A percentile compares a stretch with the other conserved stretches of the same genome.
These are phyloP conservation scores for Rhadina sibilatrix DNA, from an alignment of 2,113 vertebrate species.

Conservation along the genomic window DNA sequence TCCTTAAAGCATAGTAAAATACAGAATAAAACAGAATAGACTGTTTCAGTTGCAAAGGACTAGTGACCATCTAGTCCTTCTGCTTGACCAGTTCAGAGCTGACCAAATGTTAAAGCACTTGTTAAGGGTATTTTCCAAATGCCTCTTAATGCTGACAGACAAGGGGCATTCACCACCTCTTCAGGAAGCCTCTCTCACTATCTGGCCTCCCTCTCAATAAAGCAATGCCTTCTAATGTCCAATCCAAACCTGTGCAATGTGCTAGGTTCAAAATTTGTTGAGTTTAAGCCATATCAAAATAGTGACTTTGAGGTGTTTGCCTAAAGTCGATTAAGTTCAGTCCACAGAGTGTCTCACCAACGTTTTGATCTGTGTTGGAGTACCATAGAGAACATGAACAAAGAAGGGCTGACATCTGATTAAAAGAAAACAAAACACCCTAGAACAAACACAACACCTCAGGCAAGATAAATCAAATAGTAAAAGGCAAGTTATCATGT, in stretches of 20 bases:
- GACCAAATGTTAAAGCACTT: not conserved
- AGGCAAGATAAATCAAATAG: not conserved
- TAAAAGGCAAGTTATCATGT: not conserved
- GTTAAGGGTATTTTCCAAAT: not conserved
- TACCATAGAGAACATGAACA: not conserved
- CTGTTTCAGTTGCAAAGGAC: not conserved
- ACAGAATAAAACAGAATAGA: not conserved
- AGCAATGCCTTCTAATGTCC: not conserved
- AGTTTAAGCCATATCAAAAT: not conserved
- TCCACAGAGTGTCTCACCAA: not conserved
- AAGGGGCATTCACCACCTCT: accelerated
- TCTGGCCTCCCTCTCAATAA: not conserved
- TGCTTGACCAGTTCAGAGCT: not conserved
- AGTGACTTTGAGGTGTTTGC: not conserved
- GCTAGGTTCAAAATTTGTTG: not conserved
- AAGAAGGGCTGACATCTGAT: not conserved
- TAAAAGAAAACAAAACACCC: not conserved
- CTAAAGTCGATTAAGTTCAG: not conserved
- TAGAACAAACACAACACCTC: not conserved
- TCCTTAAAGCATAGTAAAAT: not conserved
- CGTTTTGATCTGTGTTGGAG: not conserved
- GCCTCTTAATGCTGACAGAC: not conserved
- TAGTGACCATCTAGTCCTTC: not conserved
- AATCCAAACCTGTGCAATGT: not conserved
- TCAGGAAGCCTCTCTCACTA: not conserved